These are phyloP conservation scores for Scaptomyza flava DNA, from an alignment of 2,888 invertebrate species.

Conservation along the genomic window DNA sequence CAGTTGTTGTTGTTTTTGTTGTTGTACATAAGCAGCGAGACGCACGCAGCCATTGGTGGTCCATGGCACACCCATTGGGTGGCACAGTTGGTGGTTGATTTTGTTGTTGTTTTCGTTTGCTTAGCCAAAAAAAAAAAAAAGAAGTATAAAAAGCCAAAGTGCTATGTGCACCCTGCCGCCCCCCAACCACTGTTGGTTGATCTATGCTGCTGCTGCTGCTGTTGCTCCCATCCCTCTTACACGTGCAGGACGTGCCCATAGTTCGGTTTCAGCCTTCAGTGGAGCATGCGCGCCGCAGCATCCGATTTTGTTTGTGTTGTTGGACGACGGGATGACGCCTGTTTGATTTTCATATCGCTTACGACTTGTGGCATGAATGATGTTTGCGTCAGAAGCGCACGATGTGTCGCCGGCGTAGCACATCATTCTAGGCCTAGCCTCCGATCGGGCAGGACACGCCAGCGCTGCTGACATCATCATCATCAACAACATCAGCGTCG, in stretches of 20 bases:
- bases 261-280: constrained; percentile 45
- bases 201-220: constrained; percentile 23
- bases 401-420: constrained; percentile 83
- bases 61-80: constrained; percentile 68
- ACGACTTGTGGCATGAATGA: constrained; percentile 81
- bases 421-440: constrained; percentile 85
- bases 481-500: constrained; percentile 14
- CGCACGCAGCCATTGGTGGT: constrained; percentile 72
- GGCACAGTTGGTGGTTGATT: constrained; percentile 56
- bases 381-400: constrained; percentile 81
- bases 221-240: constrained; percentile 43
- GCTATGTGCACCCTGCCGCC: constrained; percentile 22
- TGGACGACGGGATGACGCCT: constrained; percentile 48
- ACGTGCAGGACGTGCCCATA: constrained; percentile 20
- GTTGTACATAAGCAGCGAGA: constrained; percentile 64
- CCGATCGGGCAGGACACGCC: constrained; percentile 84
- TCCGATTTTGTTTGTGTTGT: constrained; percentile 2
- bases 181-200: constrained; percentile 16
- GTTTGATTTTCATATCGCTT: constrained; percentile 67
- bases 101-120: constrained; percentile 26
- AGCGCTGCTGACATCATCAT: constrained; percentile 47
- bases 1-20: constrained; percentile 17
- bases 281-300: constrained; percentile 76
- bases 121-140: constrained; percentile 43
- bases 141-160: constrained; percentile 43